Base-by-base conservation (phyloP, 1,140 invertebrate genomes). In the Drosophila dunni region DNA sequence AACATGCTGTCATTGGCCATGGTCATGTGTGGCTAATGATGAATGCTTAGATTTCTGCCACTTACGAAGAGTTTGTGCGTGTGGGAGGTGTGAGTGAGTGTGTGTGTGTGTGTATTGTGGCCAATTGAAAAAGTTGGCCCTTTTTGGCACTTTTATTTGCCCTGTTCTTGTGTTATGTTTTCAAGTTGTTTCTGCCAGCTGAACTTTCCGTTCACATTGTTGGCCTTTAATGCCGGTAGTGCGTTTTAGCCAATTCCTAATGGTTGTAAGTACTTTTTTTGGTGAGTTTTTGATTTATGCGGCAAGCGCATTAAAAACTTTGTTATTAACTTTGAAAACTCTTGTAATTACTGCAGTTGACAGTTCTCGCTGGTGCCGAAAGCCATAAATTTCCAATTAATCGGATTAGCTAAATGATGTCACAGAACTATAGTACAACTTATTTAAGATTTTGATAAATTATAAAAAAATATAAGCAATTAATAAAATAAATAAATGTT, bases 81-180 rank as follows among this genome's bases (percentile, higher is more conserved):
- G 44, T 62, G 24, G 3, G 24, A 5, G 24, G 1, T 29, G 24
- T 29, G 24, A 4, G 24, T 29, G 24, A 36, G 29, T 9, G 8
- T 8, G 29, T 10, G 3, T 10, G 13, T 44, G 46, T 7, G 29
- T 36, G 36, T 46, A 36, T 63, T 29, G 36, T 51, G 56, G 83
- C 71, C 79, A 89, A 86, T 88, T 83, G 83, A 88, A 88, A 86
- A 86, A 88, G 54, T 88, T 89, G 63, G 69, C 82, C 66, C 74
- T 74, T 71, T 71, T 56, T 56, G 46, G 72, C 53, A 44, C 61
- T 40, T 64, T 78, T 85, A 63, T 78, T 76, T 46, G 42, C 9
- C 54, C 45, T 51, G 66, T 60, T 58, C 63, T 65, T 11, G 11
- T 40, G 9, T 57, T 62, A 13, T 65, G 38, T 34, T 42, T 34